Base-by-base conservation (phyloP, 1,140 invertebrate genomes). In the Zaprionus lachaisei region DNA sequence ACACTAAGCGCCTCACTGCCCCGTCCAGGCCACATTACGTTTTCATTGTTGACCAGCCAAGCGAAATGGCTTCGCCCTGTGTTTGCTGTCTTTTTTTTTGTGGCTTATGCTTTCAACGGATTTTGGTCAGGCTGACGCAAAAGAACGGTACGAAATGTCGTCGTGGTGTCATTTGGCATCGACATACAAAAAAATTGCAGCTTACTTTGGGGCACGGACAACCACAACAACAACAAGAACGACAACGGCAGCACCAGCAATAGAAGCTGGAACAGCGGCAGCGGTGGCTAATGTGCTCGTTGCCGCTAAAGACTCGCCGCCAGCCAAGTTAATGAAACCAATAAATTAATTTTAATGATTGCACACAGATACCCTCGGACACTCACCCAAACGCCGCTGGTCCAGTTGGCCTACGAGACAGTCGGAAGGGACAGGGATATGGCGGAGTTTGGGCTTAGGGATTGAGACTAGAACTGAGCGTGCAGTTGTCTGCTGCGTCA, bases 281-380 rank as follows among this genome's bases (percentile, higher is more conserved):
- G 76, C 62, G 81, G 76, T 58, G 81, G 72, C 81, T 89, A 90
- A 90, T 89, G 79, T 84, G 62, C 85, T 81, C 63, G 70, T 57
- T 70, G 79, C 74, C 67, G 75, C 78, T 89, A 84, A 84, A 81
- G 81, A 85, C 85, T 81, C 70, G 70, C 65, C 85, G 72, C 61
- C 85, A 73, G 78, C 69, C 78, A 90, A 91, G 87, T 91, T 91
- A 91, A 91, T 91, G 87, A 83, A 91, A 87, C 87, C 89, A 91
- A 91, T 91, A 91, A 91, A 91, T 91, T 91, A 91, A 91, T 91
- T 91, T 91, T 91, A 91, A 91, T 91, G 87, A 89, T 89, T 87
- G 84, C 84, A 87, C 79, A 87, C 73, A 79, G 47, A 70, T 62
- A 76, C 47, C 47, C 57, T 79, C 73, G 58, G 26, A 71, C 56